Percentiles rank a stretch among this genome's conserved stretches.
These are phyloP conservation scores for Venturia canescens DNA, from an alignment of 1,140 invertebrate species.

Conservation along the genomic window DNA sequence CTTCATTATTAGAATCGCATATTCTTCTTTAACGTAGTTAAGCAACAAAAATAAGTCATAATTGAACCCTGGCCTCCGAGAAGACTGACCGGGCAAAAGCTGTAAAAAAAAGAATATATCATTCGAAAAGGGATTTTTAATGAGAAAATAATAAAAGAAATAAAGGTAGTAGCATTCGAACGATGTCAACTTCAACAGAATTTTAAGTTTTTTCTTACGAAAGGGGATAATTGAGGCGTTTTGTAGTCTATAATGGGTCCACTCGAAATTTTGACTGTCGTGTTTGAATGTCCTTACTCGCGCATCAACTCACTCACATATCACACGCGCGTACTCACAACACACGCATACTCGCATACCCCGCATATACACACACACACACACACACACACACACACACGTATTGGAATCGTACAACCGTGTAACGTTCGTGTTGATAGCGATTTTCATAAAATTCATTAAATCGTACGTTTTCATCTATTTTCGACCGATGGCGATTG, in stretches of 20 bases:
- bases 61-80: no score
- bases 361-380: background rate
- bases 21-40: no score
- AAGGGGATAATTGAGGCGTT: no score
- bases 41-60: no score
- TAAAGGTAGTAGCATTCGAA: no score
- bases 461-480: conserved; percentile 1
- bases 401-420: background rate
- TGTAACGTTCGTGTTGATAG: background rate
- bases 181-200: no score
- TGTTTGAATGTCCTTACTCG: conserved; percentile 25
- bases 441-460: background rate
- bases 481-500: conserved; percentile 6
- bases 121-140: no score
- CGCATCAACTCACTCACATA: background rate
- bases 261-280: conserved; percentile 22
- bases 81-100: no score
- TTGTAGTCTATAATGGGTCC: background rate
- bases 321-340: background rate
- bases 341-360: background rate
- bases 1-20: no score
- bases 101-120: no score
- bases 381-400: background rate
- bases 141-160: no score
- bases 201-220: no score